These are phyloP conservation scores for Protomyctophum bolini DNA, from an alignment of 2,113 vertebrate species.

Conservation along the genomic window DNA sequence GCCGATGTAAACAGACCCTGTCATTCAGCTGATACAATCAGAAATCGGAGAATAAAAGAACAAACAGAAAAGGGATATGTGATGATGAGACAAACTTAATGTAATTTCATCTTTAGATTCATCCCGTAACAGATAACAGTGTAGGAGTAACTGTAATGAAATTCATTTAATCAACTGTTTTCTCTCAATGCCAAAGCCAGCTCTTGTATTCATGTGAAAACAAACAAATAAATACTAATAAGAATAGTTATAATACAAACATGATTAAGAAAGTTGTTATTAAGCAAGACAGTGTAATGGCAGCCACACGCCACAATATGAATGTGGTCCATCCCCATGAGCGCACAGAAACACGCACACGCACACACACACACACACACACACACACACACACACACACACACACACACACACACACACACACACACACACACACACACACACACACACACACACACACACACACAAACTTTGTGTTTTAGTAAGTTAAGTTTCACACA, in stretches of 20 bases:
- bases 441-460: too few species aligned
- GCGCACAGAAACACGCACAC: constrained; percentile 1
- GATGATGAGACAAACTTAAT: constrained; percentile 48
- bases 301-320: constrained; percentile 25
- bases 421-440: too few species aligned
- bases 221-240: constrained; percentile 10
- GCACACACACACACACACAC: constrained; percentile 5
- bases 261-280: constrained; percentile 52
- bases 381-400: constrained; percentile 19
- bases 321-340: not conserved
- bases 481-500: constrained; percentile 73
- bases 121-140: constrained; percentile 26
- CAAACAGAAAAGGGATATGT: constrained; percentile 17
- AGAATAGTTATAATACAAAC: constrained; percentile 22
- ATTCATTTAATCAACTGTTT: constrained; percentile 38
- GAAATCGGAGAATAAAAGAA: constrained; percentile 18
- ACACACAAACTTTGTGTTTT: constrained; percentile 35
- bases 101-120: constrained; percentile 46
- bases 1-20: constrained; percentile 76
- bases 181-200: constrained; percentile 62
- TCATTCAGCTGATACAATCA: constrained; percentile 77
- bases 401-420: too few species aligned
- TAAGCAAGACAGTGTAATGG: constrained; percentile 52
- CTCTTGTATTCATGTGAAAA: constrained; percentile 33
- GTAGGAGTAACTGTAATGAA: constrained; percentile 39